Evolutionary conservation across 2,113 vertebrate genomes (phyloP).

Genomic region (Nipponia nippon): DNA sequence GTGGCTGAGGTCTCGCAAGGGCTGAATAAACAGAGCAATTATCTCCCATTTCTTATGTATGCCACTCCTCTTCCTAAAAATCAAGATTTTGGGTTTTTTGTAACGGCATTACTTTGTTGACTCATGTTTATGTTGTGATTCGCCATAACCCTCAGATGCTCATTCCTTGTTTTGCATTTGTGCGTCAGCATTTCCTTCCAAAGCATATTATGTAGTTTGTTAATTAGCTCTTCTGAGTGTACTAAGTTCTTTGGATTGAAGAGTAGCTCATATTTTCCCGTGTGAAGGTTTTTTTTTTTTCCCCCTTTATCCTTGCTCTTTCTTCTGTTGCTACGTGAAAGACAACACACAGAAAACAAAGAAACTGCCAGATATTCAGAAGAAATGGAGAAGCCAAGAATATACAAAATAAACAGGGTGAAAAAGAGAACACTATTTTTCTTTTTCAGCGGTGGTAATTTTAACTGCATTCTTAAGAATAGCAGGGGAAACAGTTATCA

Average conservation of each 20-base stretch:
- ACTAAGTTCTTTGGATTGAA: not conserved
- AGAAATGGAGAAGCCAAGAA: not conserved
- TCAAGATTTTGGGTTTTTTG: not conserved
- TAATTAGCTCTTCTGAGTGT: conserved; percentile 47
- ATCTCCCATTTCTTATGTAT: not conserved
- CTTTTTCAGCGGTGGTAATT: not conserved
- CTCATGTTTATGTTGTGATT: conserved; percentile 6
- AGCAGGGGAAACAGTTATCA: not conserved
- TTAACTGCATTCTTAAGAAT: not conserved
- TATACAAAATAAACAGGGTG: not conserved
- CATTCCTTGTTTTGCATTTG: conserved; percentile 8
- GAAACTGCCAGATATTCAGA: conserved; percentile 24
- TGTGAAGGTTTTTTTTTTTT: not conserved
- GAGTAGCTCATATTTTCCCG: conserved; percentile 32
- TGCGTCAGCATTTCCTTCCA: not conserved
- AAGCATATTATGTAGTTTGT: conserved; percentile 4
- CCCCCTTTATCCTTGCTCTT: conserved; percentile 1
- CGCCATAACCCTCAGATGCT: not conserved
- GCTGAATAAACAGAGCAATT: conserved; percentile 26
- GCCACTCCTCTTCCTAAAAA: not conserved
- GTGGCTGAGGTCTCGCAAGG: not conserved
- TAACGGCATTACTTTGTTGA: not conserved
- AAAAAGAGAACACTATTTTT: not conserved
- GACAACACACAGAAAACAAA: conserved; percentile 49
- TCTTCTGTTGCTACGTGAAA: conserved; percentile 55